Evolutionary conservation across 2,888 invertebrate genomes (phyloP).

Genomic region (Aphidoletes aphidimyza): DNA sequence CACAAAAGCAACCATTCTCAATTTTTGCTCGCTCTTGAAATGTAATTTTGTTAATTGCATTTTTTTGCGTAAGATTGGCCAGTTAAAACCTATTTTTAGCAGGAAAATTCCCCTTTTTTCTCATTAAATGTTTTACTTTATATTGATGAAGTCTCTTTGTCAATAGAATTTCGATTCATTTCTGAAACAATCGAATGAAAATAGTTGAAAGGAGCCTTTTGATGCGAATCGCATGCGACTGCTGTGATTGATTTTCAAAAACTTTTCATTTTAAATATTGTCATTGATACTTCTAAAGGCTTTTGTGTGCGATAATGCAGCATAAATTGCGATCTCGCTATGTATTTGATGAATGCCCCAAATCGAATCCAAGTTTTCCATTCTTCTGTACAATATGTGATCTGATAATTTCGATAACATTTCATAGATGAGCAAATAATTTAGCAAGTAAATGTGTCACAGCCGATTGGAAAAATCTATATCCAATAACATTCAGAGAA

Average conservation of each 20-base stretch:
- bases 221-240: background rate
- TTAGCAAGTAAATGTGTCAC: too few relatives aligned
- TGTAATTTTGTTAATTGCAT: background rate
- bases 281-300: background rate
- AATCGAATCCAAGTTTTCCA: too few relatives aligned
- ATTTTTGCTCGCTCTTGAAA: background rate
- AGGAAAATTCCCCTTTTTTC: background rate
- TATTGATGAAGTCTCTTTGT: too few relatives aligned
- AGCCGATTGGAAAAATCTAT: too few relatives aligned
- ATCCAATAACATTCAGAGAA: too few relatives aligned
- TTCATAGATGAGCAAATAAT: slow-evolving; percentile 53
- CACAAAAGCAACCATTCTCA: background rate
- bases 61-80: background rate
- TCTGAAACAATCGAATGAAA: background rate
- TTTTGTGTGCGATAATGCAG: too few relatives aligned
- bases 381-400: slow-evolving; percentile 6
- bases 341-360: background rate
- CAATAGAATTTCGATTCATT: background rate
- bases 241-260: background rate
- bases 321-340: background rate
- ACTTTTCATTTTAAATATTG: background rate
- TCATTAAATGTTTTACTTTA: too few relatives aligned
- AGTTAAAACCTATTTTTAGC: background rate
- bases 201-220: background rate
- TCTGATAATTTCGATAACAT: slow-evolving; percentile 35